Percentiles rank a stretch among this genome's conserved stretches.
Conservation (phyloP, 2,797 vertebrate species). For the Rhinoraja longicauda region DNA sequence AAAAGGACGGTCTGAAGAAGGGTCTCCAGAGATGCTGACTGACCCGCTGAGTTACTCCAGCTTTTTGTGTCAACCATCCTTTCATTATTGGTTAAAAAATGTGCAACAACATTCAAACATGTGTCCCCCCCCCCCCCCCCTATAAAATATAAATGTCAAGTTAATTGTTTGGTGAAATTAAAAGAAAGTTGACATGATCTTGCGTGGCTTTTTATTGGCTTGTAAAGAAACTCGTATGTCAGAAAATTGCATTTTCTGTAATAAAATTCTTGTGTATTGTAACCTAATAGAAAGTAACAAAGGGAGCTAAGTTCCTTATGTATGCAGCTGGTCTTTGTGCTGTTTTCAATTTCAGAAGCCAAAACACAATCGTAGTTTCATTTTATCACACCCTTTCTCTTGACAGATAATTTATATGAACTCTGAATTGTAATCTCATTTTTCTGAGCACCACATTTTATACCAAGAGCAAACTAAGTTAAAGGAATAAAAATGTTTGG, state of each 20-base stretch:
- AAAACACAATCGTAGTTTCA: background rate
- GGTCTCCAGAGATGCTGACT: too few relatives aligned
- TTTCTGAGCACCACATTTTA: background rate
- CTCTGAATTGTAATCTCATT: background rate
- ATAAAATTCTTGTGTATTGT: background rate
- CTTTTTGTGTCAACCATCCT: too few relatives aligned
- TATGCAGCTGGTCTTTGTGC: background rate
- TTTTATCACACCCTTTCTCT: background rate
- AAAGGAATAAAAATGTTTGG: too few relatives aligned
- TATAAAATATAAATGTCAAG: background rate
- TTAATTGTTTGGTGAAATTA: background rate
- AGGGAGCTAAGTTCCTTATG: background rate
- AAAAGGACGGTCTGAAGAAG: too few relatives aligned
- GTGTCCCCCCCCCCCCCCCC: background rate
- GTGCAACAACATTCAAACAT: background rate
- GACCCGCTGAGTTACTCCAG: too few relatives aligned
- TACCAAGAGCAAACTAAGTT: background rate
- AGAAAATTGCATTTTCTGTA: background rate
- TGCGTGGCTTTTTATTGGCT: conserved; percentile 10
- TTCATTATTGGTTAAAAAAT: too few relatives aligned
- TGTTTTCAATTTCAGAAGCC: background rate
- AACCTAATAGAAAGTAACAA: background rate
- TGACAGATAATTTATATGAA: background rate
- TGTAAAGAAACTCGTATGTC: background rate
- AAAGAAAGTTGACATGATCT: background rate